Evolutionary conservation across 2,888 invertebrate genomes (phyloP).

Genomic region (Horisme vitalbata): DNA sequence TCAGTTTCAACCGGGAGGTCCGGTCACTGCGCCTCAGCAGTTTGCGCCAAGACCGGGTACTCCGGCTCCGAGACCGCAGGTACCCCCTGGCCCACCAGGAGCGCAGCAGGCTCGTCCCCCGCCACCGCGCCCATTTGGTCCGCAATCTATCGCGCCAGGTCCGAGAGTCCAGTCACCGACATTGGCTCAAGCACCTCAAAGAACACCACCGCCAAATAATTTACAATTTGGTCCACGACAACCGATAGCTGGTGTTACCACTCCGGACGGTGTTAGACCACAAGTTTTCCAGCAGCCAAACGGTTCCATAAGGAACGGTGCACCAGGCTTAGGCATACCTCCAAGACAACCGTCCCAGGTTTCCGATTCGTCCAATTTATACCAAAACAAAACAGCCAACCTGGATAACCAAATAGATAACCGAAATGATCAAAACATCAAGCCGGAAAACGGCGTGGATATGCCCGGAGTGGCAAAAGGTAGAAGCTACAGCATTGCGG

Average conservation of each 20-base stretch:
- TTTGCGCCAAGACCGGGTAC: constrained; percentile 61
- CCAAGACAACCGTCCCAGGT: constrained; percentile 73
- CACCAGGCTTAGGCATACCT: constrained; percentile 46
- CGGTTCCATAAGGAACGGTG: constrained; percentile 57
- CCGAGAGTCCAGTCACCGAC: constrained; percentile 61
- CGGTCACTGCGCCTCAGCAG: constrained; percentile 60
- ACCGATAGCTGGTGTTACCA: constrained; percentile 55
- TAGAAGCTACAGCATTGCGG: constrained; percentile 80
- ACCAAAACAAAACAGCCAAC: constrained; percentile 69
- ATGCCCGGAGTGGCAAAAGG: constrained; percentile 73
- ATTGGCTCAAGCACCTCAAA: constrained; percentile 55
- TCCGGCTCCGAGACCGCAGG: constrained; percentile 55
- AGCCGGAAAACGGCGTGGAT: constrained; percentile 65
- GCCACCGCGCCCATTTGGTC: constrained; percentile 60
- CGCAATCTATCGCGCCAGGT: constrained; percentile 62
- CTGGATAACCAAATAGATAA: constrained; percentile 69
- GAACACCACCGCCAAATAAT: constrained; percentile 74
- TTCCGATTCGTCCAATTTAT: constrained; percentile 57
- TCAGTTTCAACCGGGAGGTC: constrained; percentile 74
- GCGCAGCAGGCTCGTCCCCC: constrained; percentile 59
- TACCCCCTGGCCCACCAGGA: constrained; percentile 53
- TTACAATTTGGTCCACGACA: constrained; percentile 78
- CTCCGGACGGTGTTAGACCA: constrained; percentile 62
- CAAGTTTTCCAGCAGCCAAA: constrained; percentile 52
- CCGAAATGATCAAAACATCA: constrained; percentile 56